A percentile compares a stretch with the other conserved stretches of the same genome.
Evolutionary conservation across 2,888 invertebrate species (phyloP).

Genomic region (Ecdyonurus torrentis): DNA sequence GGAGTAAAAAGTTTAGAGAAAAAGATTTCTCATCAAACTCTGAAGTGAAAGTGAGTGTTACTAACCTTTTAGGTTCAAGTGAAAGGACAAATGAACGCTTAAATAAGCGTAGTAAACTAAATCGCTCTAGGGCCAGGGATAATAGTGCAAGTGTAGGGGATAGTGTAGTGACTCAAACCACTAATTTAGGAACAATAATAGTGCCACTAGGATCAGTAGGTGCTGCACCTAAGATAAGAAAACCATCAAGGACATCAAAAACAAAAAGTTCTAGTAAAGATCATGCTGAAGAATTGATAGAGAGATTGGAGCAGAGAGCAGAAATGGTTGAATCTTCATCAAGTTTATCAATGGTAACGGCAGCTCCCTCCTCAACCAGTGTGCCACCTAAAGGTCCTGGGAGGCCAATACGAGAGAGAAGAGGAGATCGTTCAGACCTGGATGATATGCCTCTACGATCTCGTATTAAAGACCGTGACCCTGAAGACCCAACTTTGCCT

Average conservation of each 20-base stretch:
- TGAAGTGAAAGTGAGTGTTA: neutral
- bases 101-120: slow-evolving; percentile 9
- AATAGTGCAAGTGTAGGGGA: slow-evolving; percentile 14
- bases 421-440: slow-evolving; percentile 7
- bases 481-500: slow-evolving; percentile 5
- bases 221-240: slow-evolving; percentile 20
- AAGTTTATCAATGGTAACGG: neutral
- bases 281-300: neutral
- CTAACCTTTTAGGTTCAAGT: neutral
- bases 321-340: neutral
- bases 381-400: slow-evolving; percentile 1
- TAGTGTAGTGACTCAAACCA: neutral
- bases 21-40: slow-evolving; percentile 3
- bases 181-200: slow-evolving; percentile 11
- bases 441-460: slow-evolving; percentile 17
- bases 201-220: slow-evolving; percentile 31
- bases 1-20: slow-evolving; percentile 6
- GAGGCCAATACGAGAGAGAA: neutral
- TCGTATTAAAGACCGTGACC: slow-evolving; percentile 18
- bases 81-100: slow-evolving; percentile 4
- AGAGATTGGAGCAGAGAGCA: neutral
- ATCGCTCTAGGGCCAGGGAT: slow-evolving; percentile 25
- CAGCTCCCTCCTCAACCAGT: neutral
- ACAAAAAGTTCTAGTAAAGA: slow-evolving; percentile 19
- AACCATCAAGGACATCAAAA: slow-evolving; percentile 27